These are phyloP conservation scores for Microctonus aethiopoides DNA, from an alignment of 2,888 invertebrate species.

Conservation along the genomic window DNA sequence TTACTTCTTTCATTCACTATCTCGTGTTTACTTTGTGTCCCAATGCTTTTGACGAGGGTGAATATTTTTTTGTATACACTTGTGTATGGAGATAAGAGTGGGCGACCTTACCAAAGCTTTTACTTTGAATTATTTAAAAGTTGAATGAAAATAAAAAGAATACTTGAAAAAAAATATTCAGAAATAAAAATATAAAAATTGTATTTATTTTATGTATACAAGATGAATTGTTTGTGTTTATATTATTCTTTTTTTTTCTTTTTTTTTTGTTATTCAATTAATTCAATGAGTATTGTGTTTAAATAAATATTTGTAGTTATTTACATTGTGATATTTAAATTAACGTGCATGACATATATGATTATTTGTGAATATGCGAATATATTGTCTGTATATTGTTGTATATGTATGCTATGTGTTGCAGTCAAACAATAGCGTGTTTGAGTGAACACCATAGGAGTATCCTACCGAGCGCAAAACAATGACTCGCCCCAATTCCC, in stretches of 20 bases:
- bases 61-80: background rate
- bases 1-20: constrained; percentile 2
- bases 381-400: too few species aligned
- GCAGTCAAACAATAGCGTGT: constrained; percentile 14
- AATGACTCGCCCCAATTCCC: constrained; percentile 51
- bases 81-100: background rate
- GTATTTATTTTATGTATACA: too few species aligned
- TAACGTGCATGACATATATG: background rate
- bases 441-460: constrained; percentile 38
- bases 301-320: background rate
- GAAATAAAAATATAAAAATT: too few species aligned
- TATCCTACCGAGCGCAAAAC: constrained; percentile 42
- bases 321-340: background rate
- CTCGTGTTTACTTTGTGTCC: constrained; percentile 9
- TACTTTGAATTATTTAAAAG: background rate
- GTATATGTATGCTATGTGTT: background rate
- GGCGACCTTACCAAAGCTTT: background rate
- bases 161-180: too few species aligned
- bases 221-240: background rate
- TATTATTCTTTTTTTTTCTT: background rate
- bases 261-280: background rate
- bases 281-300: background rate
- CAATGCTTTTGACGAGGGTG: constrained; percentile 6
- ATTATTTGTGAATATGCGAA: constrained; percentile 3
- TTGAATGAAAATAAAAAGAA: too few species aligned